A percentile compares a stretch with the other conserved stretches of the same genome.
phyloP scores from a whole-genome alignment of 2,113 vertebrate genomes.

The Irena cyanogastra region DNA sequence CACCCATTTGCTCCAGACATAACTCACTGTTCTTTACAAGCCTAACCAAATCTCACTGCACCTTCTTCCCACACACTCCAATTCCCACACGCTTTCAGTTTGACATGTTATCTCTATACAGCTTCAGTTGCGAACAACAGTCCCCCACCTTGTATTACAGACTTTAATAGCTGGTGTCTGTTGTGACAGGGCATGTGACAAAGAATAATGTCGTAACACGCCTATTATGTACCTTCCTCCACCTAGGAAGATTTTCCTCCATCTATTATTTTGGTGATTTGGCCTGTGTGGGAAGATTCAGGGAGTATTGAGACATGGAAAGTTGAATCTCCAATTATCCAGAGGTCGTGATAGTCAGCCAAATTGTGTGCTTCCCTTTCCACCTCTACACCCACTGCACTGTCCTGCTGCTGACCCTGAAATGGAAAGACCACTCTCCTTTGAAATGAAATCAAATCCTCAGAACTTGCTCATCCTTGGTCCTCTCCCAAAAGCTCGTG shows the following conservation, averaged over 20 bases:
- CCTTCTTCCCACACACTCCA: background rate
- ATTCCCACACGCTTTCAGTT: background rate
- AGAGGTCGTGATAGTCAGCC: constrained; percentile 53
- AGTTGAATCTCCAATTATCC: constrained; percentile 50
- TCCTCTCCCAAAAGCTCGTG: constrained; percentile 31
- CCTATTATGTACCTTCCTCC: background rate
- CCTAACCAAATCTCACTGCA: background rate
- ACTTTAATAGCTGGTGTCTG: background rate
- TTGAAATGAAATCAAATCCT: constrained; percentile 39
- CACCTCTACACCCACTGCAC: constrained; percentile 51
- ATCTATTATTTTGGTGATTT: constrained; percentile 11
- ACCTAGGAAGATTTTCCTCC: background rate
- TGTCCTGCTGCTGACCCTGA: constrained; percentile 61
- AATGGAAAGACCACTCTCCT: constrained; percentile 63
- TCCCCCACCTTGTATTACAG: background rate
- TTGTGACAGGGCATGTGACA: background rate
- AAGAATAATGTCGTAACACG: background rate
- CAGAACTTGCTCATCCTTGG: constrained; percentile 54
- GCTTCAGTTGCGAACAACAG: background rate
- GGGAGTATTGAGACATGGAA: constrained; percentile 58
- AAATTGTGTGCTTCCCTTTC: constrained; percentile 30
- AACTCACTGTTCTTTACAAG: background rate
- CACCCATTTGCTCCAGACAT: background rate
- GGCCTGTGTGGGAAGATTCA: constrained; percentile 35
- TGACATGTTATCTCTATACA: background rate